phyloP scores from a whole-genome alignment of 2,113 vertebrate species.

The Cromileptes altivelis region DNA sequence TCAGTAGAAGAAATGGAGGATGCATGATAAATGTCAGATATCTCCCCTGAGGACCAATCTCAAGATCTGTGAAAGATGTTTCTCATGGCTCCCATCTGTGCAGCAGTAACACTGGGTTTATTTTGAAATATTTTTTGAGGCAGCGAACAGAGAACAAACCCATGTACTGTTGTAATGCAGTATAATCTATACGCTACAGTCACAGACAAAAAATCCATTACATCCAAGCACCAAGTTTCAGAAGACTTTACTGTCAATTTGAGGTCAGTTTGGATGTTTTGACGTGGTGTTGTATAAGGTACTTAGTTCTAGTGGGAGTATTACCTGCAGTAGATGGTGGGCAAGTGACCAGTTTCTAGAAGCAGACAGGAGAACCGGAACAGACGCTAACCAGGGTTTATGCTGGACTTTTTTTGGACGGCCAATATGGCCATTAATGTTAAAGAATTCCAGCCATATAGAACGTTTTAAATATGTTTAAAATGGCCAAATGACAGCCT shows the following conservation, averaged over 20 bases:
- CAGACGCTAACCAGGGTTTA: no score
- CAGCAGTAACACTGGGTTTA: not conserved
- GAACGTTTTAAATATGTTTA: no score
- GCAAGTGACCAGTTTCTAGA: no score
- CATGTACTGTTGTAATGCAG: not conserved
- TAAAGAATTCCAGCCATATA: no score
- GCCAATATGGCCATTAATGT: no score
- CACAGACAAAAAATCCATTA: not conserved
- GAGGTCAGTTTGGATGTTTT: not conserved
- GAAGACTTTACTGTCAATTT: not conserved
- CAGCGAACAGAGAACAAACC: not conserved
- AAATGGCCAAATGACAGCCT: no score
- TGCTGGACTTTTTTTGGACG: no score
- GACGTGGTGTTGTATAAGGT: no score
- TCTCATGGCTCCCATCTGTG: not conserved
- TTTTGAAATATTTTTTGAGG: not conserved
- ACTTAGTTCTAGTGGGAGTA: no score
- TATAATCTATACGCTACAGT: not conserved
- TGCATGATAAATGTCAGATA: conserved; percentile 30
- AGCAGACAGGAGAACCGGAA: no score
- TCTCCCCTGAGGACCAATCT: conserved; percentile 33
- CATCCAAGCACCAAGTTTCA: not conserved
- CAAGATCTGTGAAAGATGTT: conserved; percentile 15
- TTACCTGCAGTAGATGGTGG: no score
- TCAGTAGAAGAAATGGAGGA: conserved; percentile 5